Conservation (phyloP, 2,888 invertebrate species). For the Drosophila colorata region DNA sequence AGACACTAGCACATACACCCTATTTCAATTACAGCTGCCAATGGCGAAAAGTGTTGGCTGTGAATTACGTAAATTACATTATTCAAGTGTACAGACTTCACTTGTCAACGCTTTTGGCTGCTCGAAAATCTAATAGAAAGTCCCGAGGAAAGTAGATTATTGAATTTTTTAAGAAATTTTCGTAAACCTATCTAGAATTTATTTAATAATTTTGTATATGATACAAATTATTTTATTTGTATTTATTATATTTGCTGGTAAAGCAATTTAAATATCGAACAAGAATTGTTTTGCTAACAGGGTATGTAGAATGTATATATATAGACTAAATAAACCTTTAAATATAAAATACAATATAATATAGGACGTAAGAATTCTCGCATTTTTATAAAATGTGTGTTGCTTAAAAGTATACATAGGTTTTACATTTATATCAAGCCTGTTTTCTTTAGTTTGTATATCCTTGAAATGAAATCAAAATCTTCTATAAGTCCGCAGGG, state of each 20-base stretch:
- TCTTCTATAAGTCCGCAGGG: no score
- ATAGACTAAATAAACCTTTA: no score
- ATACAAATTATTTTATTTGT: not conserved
- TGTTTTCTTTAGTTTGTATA: no score
- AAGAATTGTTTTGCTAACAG: no score
- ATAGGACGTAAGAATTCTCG: no score
- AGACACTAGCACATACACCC: slow-evolving; percentile 1
- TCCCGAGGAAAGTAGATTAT: slow-evolving; percentile 11
- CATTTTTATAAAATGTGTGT: no score
- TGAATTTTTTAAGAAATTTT: slow-evolving; percentile 24
- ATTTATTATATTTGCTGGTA: not conserved
- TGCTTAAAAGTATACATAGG: no score
- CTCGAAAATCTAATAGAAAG: slow-evolving; percentile 13
- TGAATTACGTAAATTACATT: slow-evolving; percentile 69
- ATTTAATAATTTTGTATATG: not conserved
- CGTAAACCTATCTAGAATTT: slow-evolving; percentile 18
- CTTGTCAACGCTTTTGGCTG: slow-evolving; percentile 29
- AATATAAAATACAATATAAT: no score
- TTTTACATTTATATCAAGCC: no score
- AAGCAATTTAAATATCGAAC: no score
- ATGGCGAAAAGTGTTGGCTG: slow-evolving; percentile 67
- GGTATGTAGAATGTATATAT: no score
- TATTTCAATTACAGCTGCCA: slow-evolving; percentile 77
- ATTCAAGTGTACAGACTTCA: slow-evolving; percentile 33
- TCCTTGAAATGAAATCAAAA: no score